phyloP scores from a whole-genome alignment of 23 tunicate genomes.

The Halocynthia roretzi region DNA sequence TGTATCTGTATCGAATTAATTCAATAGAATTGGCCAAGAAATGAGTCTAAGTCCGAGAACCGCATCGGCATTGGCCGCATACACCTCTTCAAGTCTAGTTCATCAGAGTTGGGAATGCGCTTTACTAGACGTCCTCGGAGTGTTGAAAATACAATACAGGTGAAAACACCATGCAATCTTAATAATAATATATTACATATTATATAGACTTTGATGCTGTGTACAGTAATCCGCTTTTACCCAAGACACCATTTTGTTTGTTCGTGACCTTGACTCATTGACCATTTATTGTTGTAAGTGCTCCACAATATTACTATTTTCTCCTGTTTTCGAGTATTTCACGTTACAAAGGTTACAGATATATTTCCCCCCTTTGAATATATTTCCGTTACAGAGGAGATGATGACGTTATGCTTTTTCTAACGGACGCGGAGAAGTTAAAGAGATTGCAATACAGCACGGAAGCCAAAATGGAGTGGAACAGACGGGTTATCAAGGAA shows the following conservation, averaged over 20 bases:
- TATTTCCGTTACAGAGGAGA: constrained; percentile 39
- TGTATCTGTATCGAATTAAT: too few relatives aligned
- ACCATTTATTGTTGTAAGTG: too few relatives aligned
- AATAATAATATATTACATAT: too few relatives aligned
- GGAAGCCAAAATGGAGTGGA: constrained; percentile 89
- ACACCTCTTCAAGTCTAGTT: constrained; percentile 28
- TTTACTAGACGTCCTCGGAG: constrained; percentile 64
- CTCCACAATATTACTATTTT: too few relatives aligned
- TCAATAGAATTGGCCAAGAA: too few relatives aligned
- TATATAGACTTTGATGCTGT: too few relatives aligned
- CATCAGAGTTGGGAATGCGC: constrained; percentile 92
- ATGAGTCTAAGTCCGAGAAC: constrained; percentile 22
- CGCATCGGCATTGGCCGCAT: constrained; percentile 68
- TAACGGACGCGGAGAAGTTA: constrained; percentile 57
- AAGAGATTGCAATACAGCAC: constrained; percentile 69
- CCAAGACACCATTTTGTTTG: too few relatives aligned
- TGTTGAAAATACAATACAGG: constrained; percentile 88
- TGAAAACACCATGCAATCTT: background rate
- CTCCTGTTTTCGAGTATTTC: too few relatives aligned
- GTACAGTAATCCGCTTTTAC: too few relatives aligned
- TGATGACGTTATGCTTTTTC: constrained; percentile 76
- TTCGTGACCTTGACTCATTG: too few relatives aligned
- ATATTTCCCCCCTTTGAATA: background rate
- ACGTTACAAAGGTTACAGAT: too few relatives aligned
- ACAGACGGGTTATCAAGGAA: constrained; percentile 79